Conservation (phyloP, 1,140 invertebrate species). For the Pollicipes pollicipes region DNA sequence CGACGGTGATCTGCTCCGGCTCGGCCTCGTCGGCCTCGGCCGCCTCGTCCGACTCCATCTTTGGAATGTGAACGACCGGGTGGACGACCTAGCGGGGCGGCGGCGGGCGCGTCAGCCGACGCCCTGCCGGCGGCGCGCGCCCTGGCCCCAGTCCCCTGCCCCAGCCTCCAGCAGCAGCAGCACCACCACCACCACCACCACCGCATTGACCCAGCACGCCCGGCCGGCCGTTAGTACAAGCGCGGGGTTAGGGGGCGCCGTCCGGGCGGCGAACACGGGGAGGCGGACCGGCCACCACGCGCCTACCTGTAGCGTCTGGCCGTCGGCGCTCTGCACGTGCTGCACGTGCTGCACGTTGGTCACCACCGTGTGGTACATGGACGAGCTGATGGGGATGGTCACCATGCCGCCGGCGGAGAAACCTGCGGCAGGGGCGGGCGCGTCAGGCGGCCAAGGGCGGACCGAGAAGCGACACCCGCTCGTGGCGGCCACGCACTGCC, state of each 20-base stretch:
- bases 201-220: too few species aligned
- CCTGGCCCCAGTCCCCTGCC: too few species aligned
- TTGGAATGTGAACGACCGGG: neutral
- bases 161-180: too few species aligned
- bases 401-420: conserved; percentile 85
- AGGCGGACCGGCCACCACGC: neutral
- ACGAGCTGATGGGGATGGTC: conserved; percentile 79
- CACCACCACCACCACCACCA: too few species aligned
- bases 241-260: neutral
- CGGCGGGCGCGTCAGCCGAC: neutral
- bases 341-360: conserved; percentile 68
- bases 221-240: neutral
- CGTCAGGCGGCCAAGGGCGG: conserved; percentile 11
- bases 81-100: neutral
- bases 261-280: too few species aligned
- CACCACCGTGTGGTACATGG: conserved; percentile 91
- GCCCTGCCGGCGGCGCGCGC: too few species aligned
- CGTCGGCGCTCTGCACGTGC: conserved; percentile 38
- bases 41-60: neutral
- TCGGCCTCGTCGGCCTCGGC: neutral
- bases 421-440: conserved; percentile 38
- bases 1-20: neutral
- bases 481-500: too few species aligned
- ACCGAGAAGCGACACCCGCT: too few species aligned
- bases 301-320: conserved; percentile 19